phyloP scores from a whole-genome alignment of 2,888 invertebrate species.

The Xylophagus ater region DNA sequence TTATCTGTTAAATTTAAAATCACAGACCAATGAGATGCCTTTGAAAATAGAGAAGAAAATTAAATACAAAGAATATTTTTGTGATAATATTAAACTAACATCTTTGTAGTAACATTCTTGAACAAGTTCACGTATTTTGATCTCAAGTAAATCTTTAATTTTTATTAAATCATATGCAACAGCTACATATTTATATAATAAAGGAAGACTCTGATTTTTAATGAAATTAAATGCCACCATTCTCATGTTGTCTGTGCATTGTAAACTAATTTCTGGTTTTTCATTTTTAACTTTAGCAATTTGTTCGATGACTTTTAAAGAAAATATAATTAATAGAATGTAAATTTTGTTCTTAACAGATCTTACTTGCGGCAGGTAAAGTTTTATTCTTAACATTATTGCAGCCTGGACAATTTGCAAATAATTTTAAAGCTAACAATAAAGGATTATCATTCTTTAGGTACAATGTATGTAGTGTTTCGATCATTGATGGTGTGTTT shows the following conservation, averaged over 20 bases:
- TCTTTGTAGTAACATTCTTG: constrained; percentile 54
- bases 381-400: constrained; percentile 36
- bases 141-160: constrained; percentile 51
- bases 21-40: constrained; percentile 59
- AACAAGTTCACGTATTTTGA: constrained; percentile 48
- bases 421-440: constrained; percentile 32
- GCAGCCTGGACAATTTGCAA: constrained; percentile 35
- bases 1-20: constrained; percentile 54
- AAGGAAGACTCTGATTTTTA: constrained; percentile 52
- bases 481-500: constrained; percentile 26
- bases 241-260: constrained; percentile 47
- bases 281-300: constrained; percentile 44
- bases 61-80: background rate
- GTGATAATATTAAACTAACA: constrained; percentile 32
- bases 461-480: constrained; percentile 25
- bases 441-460: constrained; percentile 27
- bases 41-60: constrained; percentile 23
- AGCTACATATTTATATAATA: constrained; percentile 51
- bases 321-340: background rate
- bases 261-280: constrained; percentile 36
- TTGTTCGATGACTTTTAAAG: constrained; percentile 45
- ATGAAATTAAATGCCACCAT: constrained; percentile 62
- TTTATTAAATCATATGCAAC: constrained; percentile 51
- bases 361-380: constrained; percentile 27
- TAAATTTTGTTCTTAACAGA: background rate